phyloP scores from a whole-genome alignment of 2,113 vertebrate species.

The Xiphorhynchus elegans region DNA sequence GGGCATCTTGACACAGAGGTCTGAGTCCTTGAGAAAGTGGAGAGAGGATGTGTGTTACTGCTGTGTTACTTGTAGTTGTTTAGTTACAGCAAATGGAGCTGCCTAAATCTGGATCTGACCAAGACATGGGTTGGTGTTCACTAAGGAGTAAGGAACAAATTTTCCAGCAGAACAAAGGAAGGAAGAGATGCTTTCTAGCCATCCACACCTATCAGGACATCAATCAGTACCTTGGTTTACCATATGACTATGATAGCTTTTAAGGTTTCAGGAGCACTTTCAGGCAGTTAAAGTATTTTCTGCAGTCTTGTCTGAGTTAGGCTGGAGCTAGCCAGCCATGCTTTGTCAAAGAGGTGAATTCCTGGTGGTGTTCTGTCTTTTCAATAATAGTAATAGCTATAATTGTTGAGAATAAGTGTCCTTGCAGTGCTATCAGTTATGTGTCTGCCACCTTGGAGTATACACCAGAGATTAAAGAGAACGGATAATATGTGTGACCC shows the following conservation, averaged over 20 bases:
- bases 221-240: neutral
- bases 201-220: neutral
- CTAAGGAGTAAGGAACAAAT: neutral
- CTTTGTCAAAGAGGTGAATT: neutral
- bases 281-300: neutral
- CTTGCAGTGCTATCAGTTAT: neutral
- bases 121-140: neutral
- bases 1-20: neutral
- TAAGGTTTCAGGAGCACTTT: neutral
- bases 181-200: neutral
- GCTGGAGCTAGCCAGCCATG: neutral
- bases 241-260: neutral
- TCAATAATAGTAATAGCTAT: neutral
- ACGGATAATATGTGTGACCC: neutral
- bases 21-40: neutral
- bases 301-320: neutral
- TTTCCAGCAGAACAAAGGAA: neutral
- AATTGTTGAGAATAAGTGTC: neutral
- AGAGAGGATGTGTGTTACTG: neutral
- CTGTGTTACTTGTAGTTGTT: neutral
- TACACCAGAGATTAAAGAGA: neutral
- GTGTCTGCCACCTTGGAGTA: neutral
- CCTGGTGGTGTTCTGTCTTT: neutral
- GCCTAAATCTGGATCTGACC: neutral
- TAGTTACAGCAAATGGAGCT: neutral